These are phyloP conservation scores for Hedya salicella DNA, from an alignment of 2,888 invertebrate genomes.

Conservation along the genomic window DNA sequence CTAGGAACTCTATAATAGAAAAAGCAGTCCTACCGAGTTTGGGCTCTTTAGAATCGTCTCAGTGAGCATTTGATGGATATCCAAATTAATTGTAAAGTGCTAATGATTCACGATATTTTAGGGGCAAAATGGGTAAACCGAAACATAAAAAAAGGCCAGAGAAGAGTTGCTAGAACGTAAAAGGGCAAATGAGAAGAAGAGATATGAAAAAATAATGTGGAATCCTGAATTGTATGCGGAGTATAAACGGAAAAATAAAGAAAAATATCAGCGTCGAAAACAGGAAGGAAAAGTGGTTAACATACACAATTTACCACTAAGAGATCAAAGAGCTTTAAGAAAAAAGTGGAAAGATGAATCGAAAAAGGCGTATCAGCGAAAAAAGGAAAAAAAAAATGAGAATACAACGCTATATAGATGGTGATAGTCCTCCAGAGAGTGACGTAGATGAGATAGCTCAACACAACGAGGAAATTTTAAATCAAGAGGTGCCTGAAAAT, in stretches of 20 bases:
- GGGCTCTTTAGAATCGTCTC: no score
- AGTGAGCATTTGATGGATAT: no score
- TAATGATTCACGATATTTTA: background rate
- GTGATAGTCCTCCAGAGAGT: slow-evolving; percentile 1
- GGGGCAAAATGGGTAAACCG: slow-evolving; percentile 4
- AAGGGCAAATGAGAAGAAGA: background rate
- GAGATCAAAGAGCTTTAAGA: background rate
- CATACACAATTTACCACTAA: background rate
- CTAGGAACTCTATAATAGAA: no score
- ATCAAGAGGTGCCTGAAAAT: slow-evolving; percentile 1
- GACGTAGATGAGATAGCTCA: slow-evolving; percentile 6
- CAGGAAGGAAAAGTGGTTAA: slow-evolving; percentile 5
- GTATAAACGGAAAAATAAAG: background rate
- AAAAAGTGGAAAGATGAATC: slow-evolving; percentile 7
- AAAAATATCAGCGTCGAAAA: slow-evolving; percentile 6
- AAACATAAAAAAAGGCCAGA: background rate
- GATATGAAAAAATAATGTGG: no score
- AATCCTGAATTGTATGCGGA: background rate
- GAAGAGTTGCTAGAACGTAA: background rate
- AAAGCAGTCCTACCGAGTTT: no score
- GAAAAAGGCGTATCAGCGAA: background rate
- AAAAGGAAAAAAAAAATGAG: background rate
- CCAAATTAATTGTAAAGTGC: no score
- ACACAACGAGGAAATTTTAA: background rate
- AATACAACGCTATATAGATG: background rate